phyloP scores from a whole-genome alignment of 1,140 invertebrate genomes.

The Drosophila malerkotliana region DNA sequence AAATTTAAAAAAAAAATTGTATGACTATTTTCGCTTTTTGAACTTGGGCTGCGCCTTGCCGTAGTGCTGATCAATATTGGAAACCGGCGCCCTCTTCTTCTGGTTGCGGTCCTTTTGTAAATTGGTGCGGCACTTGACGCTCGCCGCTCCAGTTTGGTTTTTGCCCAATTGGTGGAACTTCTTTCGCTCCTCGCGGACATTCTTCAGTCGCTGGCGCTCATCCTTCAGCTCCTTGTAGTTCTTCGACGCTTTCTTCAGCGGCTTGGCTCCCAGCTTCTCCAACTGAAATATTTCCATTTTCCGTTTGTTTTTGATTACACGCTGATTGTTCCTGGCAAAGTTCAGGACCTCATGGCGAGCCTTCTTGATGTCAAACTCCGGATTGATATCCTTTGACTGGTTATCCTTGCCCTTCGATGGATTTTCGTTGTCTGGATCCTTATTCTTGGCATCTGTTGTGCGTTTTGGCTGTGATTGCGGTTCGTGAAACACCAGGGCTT shows the following conservation, averaged over 20 bases:
- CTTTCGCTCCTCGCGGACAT: constrained; percentile 76
- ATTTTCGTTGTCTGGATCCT: not conserved
- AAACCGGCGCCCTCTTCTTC: constrained; percentile 77
- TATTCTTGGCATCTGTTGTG: constrained; percentile 1
- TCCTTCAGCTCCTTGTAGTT: constrained; percentile 86
- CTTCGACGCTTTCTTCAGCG: constrained; percentile 85
- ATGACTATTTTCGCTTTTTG: constrained; percentile 64
- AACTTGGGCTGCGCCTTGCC: constrained; percentile 77
- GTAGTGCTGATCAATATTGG: constrained; percentile 76
- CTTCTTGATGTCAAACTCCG: constrained; percentile 86
- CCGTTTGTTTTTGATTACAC: constrained; percentile 85
- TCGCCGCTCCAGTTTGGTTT: constrained; percentile 84
- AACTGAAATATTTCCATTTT: constrained; percentile 86
- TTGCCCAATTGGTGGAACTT: constrained; percentile 85
- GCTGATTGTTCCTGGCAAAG: constrained; percentile 86
- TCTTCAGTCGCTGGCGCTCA: constrained; percentile 80
- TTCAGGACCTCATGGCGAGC: constrained; percentile 87
- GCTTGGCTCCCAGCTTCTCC: constrained; percentile 87
- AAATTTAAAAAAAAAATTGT: not conserved
- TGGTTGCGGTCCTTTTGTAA: constrained; percentile 69
- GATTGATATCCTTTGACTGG: constrained; percentile 15
- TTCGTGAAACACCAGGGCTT: constrained; percentile 64
- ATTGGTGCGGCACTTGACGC: constrained; percentile 84
- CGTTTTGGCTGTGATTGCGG: constrained; percentile 27
- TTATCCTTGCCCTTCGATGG: not conserved